Conservation (phyloP, 2,888 invertebrate species). For the Apocheima hispidaria region DNA sequence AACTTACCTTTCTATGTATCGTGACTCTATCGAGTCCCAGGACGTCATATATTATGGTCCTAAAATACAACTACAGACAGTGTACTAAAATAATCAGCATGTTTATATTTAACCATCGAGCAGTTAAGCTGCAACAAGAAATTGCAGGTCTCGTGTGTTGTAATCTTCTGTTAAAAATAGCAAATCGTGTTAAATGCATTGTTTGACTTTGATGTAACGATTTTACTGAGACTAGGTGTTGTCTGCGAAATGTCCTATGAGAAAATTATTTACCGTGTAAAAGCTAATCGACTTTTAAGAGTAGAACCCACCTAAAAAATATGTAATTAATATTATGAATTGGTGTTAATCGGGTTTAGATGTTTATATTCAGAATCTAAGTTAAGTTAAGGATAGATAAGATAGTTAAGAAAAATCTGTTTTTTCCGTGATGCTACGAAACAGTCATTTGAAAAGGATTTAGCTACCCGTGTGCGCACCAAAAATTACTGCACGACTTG, state of each 20-base stretch:
- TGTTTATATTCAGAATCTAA: too few relatives aligned
- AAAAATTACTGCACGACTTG: too few relatives aligned
- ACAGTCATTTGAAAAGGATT: too few relatives aligned
- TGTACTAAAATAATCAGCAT: neutral
- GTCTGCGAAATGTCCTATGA: neutral
- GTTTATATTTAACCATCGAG: neutral
- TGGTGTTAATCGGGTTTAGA: too few relatives aligned
- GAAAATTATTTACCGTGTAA: neutral
- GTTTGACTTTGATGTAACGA: conserved; percentile 55
- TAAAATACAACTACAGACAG: too few relatives aligned
- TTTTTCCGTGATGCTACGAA: too few relatives aligned
- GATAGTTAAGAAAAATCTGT: too few relatives aligned
- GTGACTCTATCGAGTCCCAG: neutral
- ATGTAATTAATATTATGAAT: too few relatives aligned
- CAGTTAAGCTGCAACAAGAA: neutral
- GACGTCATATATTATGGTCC: neutral
- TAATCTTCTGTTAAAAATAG: conserved; percentile 49
- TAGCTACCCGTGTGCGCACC: too few relatives aligned
- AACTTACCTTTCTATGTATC: neutral
- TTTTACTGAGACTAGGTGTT: conserved; percentile 29
- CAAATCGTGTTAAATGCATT: conserved; percentile 58
- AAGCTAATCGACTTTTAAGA: neutral
- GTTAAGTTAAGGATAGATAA: too few relatives aligned
- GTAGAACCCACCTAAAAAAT: neutral
- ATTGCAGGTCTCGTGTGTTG: conserved; percentile 49